A percentile compares a stretch with the other conserved stretches of the same genome.
Evolutionary conservation across 2,797 vertebrate genomes (phyloP).

Genomic region (Falco berigora): DNA sequence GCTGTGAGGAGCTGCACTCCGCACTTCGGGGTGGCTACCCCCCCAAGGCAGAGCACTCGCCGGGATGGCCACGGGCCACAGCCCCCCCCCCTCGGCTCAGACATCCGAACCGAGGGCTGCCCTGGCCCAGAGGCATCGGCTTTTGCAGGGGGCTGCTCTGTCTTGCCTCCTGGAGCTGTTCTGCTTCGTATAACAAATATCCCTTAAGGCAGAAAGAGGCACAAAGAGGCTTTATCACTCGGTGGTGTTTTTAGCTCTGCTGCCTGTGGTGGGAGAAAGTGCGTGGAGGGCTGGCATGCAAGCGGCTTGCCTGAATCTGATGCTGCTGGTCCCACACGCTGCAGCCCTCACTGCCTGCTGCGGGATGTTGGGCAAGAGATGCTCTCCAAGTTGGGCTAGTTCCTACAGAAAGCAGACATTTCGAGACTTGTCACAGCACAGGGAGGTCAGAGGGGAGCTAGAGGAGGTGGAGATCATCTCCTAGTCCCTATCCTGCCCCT

Average conservation of each 20-base stretch:
- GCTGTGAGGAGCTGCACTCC: neutral
- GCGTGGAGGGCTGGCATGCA: neutral
- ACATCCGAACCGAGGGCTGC: neutral
- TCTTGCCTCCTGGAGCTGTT: neutral
- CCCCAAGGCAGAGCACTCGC: neutral
- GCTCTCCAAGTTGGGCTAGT: neutral
- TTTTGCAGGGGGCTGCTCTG: neutral
- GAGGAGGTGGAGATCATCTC: neutral
- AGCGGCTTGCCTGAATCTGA: neutral
- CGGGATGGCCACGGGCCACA: accelerated
- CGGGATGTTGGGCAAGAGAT: neutral
- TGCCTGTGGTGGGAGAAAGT: neutral
- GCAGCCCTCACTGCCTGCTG: neutral
- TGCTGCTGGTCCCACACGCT: neutral
- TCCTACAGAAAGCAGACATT: neutral
- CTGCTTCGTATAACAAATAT: neutral
- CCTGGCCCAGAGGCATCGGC: neutral
- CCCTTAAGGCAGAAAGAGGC: neutral
- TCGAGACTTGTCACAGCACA: neutral
- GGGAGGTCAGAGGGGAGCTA: neutral
- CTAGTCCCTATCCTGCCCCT: neutral
- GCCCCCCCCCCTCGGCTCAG: neutral
- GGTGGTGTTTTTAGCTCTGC: neutral
- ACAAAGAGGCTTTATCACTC: neutral
- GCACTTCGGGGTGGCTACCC: neutral